These are phyloP conservation scores for Nipponacmea schrenckii DNA, from an alignment of 2,888 invertebrate species.

Conservation along the genomic window DNA sequence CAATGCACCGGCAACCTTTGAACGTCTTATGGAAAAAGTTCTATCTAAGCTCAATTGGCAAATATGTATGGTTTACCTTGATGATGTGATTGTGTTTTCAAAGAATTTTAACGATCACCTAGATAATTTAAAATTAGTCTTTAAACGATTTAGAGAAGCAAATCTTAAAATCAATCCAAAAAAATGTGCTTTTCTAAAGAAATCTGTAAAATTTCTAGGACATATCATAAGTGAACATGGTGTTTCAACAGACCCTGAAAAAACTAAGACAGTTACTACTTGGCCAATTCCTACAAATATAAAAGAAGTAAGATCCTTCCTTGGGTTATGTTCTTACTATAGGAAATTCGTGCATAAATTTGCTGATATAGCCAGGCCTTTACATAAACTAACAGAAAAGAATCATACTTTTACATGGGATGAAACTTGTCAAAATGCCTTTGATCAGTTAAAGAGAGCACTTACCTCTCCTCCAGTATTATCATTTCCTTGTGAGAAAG, in stretches of 20 bases:
- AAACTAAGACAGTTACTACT: not conserved
- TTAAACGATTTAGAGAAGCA: not conserved
- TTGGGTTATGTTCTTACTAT: not conserved
- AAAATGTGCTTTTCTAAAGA: not conserved
- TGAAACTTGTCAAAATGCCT: slow-evolving; percentile 22
- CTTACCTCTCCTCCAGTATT: slow-evolving; percentile 24
- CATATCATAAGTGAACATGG: not conserved
- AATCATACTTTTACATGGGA: slow-evolving; percentile 28
- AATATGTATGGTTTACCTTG: too few relatives aligned
- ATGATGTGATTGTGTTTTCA: too few relatives aligned
- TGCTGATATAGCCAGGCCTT: slow-evolving; percentile 31
- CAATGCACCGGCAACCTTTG: too few relatives aligned
- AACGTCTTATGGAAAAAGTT: too few relatives aligned
- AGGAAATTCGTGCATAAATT: slow-evolving; percentile 28
- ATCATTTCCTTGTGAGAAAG: too few relatives aligned
- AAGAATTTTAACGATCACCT: too few relatives aligned
- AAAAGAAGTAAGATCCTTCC: not conserved
- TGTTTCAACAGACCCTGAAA: not conserved
- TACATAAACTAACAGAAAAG: slow-evolving; percentile 27
- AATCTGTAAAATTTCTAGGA: not conserved
- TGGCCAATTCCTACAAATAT: not conserved
- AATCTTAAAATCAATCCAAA: not conserved
- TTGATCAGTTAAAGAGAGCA: slow-evolving; percentile 18
- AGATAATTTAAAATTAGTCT: not conserved
- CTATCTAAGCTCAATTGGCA: too few relatives aligned